phyloP scores from a whole-genome alignment of 2,113 vertebrate genomes.

The Todiramphus saurophagus region DNA sequence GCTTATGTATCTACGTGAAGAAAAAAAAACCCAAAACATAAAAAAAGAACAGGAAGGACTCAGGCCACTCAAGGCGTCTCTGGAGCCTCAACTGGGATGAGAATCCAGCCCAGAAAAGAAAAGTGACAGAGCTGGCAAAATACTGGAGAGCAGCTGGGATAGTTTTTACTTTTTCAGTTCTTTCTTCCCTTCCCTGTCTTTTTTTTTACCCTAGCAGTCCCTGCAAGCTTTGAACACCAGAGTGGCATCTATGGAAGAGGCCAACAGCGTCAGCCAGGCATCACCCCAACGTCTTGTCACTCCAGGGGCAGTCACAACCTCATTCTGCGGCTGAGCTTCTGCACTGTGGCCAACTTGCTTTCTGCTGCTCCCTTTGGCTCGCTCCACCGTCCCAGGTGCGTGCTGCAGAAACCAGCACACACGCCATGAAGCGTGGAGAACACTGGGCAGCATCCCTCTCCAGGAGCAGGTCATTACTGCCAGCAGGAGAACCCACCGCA shows the following conservation, averaged over 20 bases:
- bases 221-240: background rate
- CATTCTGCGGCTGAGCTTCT: background rate
- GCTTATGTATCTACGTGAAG: background rate
- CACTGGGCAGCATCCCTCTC: background rate
- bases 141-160: background rate
- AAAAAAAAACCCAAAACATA: background rate
- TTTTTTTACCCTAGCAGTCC: background rate
- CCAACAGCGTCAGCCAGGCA: background rate
- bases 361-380: background rate
- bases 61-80: background rate
- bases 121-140: background rate
- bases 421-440: background rate
- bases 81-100: background rate
- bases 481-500: background rate
- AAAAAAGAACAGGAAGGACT: background rate
- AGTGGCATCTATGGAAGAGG: background rate
- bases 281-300: background rate
- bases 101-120: background rate
- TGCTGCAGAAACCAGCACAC: background rate
- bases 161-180: background rate
- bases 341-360: background rate
- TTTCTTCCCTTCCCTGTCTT: background rate
- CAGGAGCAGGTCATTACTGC: background rate
- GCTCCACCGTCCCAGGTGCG: background rate
- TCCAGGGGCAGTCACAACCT: background rate